These are phyloP conservation scores for Amphipoea oculea DNA, from an alignment of 2,888 invertebrate genomes.

Conservation along the genomic window DNA sequence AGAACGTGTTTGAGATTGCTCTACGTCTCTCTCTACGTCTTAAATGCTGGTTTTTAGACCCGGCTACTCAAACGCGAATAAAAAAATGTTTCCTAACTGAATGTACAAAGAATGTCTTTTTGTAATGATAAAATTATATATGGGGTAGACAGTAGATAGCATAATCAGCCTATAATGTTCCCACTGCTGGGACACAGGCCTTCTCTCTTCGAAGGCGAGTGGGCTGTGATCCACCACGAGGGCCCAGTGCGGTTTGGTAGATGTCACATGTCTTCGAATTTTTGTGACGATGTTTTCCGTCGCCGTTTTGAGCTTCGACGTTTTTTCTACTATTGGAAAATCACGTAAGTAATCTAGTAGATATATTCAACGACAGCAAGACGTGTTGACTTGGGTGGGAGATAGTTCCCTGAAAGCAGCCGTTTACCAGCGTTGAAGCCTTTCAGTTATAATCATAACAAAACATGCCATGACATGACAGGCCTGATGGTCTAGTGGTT, in stretches of 20 bases:
- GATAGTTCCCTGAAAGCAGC: background rate
- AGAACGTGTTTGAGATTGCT: background rate
- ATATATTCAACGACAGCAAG: background rate
- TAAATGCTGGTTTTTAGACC: background rate
- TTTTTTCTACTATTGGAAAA: background rate
- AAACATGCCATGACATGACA: no score
- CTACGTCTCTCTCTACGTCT: background rate
- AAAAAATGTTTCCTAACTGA: background rate
- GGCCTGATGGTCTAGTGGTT: no score
- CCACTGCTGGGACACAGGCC: no score
- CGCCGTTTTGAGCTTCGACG: background rate
- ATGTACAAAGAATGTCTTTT: background rate
- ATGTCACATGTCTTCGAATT: background rate
- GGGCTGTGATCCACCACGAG: no score
- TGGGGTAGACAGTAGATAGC: no score
- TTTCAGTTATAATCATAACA: slow-evolving; percentile 33
- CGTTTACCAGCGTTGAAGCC: background rate
- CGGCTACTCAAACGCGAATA: background rate
- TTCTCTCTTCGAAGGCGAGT: no score
- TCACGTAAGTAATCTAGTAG: background rate
- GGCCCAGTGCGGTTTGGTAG: background rate
- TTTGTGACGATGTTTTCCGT: background rate
- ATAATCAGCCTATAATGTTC: no score
- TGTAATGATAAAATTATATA: background rate
- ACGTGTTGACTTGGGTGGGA: no score